A percentile compares a stretch with the other conserved stretches of the same genome.
These are phyloP conservation scores for Staurois parvus DNA, from an alignment of 2,797 vertebrate genomes.

Conservation along the genomic window DNA sequence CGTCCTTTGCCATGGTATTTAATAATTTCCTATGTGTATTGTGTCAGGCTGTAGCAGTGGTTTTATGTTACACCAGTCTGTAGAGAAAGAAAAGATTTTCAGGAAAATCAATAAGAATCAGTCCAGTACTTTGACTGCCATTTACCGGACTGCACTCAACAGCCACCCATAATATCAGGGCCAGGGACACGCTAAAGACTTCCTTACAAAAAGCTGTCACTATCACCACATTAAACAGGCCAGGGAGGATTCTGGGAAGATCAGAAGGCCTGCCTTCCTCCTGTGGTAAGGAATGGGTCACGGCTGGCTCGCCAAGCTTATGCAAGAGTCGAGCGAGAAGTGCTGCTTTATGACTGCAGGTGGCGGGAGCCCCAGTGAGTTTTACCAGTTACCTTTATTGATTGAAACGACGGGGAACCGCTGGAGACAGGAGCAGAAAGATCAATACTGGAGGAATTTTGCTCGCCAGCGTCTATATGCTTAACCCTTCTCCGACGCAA, in stretches of 20 bases:
- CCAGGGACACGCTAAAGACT: conserved; percentile 9
- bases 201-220: conserved; percentile 21
- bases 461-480: conserved; percentile 34
- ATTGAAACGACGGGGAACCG: conserved; percentile 46
- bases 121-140: conserved; percentile 35
- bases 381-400: conserved; percentile 53
- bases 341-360: conserved; percentile 28
- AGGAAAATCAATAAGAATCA: conserved; percentile 44
- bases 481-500: conserved; percentile 42
- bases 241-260: conserved; percentile 17
- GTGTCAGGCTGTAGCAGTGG: conserved; percentile 4
- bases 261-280: not conserved
- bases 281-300: conserved; percentile 31
- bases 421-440: conserved; percentile 50
- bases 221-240: not conserved
- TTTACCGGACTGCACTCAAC: conserved; percentile 47
- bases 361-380: conserved; percentile 35
- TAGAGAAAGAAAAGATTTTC: conserved; percentile 7
- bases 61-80: conserved; percentile 23
- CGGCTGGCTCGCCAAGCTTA: not conserved
- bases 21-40: conserved; percentile 4
- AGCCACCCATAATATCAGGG: conserved; percentile 26
- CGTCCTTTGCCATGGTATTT: not conserved
- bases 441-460: conserved; percentile 56
- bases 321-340: not conserved